phyloP scores from a whole-genome alignment of 2,113 vertebrate species.

The Agelaius tricolor region DNA sequence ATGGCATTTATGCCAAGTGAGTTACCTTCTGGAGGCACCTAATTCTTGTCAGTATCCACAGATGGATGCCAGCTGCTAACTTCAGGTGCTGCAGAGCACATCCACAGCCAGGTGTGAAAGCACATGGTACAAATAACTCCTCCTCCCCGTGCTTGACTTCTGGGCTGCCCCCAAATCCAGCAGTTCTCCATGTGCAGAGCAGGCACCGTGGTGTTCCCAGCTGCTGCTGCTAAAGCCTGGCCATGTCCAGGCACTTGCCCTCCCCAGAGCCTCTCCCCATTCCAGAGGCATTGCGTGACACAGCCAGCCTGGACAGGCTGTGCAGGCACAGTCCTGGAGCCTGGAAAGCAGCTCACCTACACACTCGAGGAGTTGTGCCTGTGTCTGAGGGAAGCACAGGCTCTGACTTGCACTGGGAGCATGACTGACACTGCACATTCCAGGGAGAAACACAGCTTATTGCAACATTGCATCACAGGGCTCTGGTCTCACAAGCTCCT shows the following conservation, averaged over 20 bases:
- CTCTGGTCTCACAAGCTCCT: not conserved
- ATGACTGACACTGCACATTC: slow-evolving; percentile 14
- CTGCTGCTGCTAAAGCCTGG: rapidly evolving
- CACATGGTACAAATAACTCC: not conserved
- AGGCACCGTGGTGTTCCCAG: rapidly evolving
- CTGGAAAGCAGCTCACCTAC: slow-evolving; percentile 9
- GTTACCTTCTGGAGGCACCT: not conserved
- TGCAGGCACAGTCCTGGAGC: not conserved
- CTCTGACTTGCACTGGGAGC: not conserved
- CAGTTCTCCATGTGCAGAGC: not conserved
- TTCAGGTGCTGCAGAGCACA: not conserved
- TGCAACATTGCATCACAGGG: not conserved
- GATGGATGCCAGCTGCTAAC: not conserved
- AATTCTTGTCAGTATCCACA: not conserved
- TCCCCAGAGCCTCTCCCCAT: not conserved
- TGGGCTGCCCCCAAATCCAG: rapidly evolving
- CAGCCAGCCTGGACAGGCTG: slow-evolving; percentile 1
- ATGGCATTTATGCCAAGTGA: not conserved
- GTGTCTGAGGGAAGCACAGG: not conserved
- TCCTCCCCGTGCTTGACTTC: rapidly evolving
- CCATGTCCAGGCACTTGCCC: rapidly evolving
- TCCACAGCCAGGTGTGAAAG: not conserved
- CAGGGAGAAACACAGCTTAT: not conserved
- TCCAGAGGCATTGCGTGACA: slow-evolving; percentile 13
- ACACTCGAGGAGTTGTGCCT: not conserved